Evolutionary conservation across 2,888 invertebrate species (phyloP).

Genomic region (Chloromyia formosa): DNA sequence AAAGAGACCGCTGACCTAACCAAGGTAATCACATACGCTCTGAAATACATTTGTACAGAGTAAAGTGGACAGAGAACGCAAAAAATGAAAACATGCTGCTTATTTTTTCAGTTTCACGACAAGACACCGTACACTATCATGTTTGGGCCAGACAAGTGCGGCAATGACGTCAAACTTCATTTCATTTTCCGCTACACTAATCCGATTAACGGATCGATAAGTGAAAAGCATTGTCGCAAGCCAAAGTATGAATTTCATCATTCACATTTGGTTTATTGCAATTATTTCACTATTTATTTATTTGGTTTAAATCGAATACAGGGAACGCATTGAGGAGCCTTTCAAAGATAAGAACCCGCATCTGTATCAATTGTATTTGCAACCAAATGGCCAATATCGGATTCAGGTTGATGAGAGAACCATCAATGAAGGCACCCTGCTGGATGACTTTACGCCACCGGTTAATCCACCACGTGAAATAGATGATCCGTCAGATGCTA

Average conservation of each 20-base stretch:
- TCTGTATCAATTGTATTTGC: conserved; percentile 80
- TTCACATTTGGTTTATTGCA: not conserved
- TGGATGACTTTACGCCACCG: conserved; percentile 90
- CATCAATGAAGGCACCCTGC: conserved; percentile 84
- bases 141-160: conserved; percentile 99
- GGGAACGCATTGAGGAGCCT: conserved; percentile 81
- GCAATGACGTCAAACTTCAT: conserved; percentile 91
- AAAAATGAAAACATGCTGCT: conserved; percentile 7
- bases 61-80: not conserved
- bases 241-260: conserved; percentile 69
- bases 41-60: not conserved
- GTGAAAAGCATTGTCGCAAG: conserved; percentile 97
- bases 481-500: conserved; percentile 85
- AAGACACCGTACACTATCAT: conserved; percentile 98
- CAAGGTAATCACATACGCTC: conserved; percentile 59
- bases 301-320: conserved; percentile 53
- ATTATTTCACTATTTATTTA: not conserved
- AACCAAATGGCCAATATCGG: conserved; percentile 82
- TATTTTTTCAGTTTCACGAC: conserved; percentile 78
- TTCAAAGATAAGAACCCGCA: conserved; percentile 95
- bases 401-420: conserved; percentile 85
- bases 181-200: conserved; percentile 95
- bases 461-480: conserved; percentile 96
- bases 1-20: conserved; percentile 76
- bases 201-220: conserved; percentile 86